phyloP scores from a whole-genome alignment of 2,113 vertebrate species.

The Archocentrus centrarchus region DNA sequence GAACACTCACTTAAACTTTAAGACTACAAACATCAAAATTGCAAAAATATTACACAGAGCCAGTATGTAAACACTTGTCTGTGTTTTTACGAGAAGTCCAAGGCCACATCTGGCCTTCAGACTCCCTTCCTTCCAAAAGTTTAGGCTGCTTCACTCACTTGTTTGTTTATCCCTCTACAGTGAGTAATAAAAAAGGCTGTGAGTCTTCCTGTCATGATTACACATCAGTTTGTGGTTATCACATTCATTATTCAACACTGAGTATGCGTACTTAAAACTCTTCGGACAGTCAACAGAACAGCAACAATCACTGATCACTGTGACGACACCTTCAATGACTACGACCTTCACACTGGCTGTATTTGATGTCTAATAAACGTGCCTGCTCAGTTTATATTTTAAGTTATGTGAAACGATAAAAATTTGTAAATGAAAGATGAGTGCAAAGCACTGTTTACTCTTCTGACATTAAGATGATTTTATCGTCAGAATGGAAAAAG shows the following conservation, averaged over 20 bases:
- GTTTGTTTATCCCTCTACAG: background rate
- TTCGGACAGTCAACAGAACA: background rate
- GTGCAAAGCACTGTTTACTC: no score
- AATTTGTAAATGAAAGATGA: no score
- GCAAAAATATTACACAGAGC: background rate
- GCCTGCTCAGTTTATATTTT: background rate
- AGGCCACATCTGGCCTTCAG: background rate
- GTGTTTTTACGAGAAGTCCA: background rate
- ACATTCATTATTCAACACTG: background rate
- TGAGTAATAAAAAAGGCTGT: background rate
- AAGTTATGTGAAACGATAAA: no score
- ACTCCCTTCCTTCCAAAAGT: background rate
- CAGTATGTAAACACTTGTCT: background rate
- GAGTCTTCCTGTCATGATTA: background rate
- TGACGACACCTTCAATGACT: rapidly evolving
- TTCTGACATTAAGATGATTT: no score
- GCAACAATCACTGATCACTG: background rate
- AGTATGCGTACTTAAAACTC: background rate
- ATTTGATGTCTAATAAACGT: background rate
- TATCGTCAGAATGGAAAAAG: background rate
- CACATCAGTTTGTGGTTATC: background rate
- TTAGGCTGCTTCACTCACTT: background rate
- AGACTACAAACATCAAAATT: background rate
- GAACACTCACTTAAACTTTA: background rate
- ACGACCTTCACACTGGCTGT: rapidly evolving